Conservation (phyloP, 2,113 vertebrate species). For the Colinus virginianus region DNA sequence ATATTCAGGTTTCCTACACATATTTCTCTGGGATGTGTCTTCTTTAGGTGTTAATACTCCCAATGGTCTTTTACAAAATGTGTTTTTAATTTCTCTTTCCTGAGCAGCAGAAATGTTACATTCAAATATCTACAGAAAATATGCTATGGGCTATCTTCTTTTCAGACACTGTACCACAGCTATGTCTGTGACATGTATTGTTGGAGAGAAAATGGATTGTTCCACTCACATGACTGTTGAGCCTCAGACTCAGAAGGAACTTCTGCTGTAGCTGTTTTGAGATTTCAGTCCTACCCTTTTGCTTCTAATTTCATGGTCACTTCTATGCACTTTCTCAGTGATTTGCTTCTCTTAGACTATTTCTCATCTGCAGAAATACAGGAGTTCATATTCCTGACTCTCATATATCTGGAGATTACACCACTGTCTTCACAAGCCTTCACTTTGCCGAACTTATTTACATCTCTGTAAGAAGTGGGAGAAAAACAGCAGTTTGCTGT, state of each 20-base stretch:
- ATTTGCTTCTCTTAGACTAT: not conserved
- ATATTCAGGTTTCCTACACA: not conserved
- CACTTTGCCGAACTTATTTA: conserved; percentile 25
- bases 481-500: conserved; percentile 19
- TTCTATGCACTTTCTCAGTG: not conserved
- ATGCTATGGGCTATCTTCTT: not conserved
- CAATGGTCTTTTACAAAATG: not conserved
- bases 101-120: not conserved
- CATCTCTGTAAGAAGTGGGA: not conserved
- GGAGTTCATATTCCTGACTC: not conserved
- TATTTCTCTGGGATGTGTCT: not conserved
- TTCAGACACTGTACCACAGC: not conserved
- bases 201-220: not conserved
- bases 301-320: not conserved
- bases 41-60: not conserved
- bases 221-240: not conserved
- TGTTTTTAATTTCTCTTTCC: not conserved
- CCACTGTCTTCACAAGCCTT: not conserved
- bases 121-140: not conserved
- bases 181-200: not conserved
- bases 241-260: not conserved
- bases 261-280: not conserved
- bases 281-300: not conserved
- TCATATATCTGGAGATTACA: not conserved
- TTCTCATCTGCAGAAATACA: not conserved